Base-by-base conservation (phyloP, 2,888 invertebrate genomes). In the Prosopocoilus inquinatus region DNA sequence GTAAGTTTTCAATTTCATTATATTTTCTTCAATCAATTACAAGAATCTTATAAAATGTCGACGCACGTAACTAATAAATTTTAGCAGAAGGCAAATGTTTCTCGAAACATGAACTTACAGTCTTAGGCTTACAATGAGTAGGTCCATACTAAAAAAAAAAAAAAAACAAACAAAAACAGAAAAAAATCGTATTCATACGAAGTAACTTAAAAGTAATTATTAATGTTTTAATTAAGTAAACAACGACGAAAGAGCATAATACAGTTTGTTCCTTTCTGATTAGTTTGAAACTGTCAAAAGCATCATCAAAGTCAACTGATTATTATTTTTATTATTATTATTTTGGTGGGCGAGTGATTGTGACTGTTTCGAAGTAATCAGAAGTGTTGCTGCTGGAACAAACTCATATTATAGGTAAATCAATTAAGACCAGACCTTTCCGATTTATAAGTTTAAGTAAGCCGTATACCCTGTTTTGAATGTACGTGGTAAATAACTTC, bases 41-140 rank as follows among this genome's bases (percentile, higher is more conserved):
- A 50, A 50, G 50, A 50, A 38, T 50, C 36, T 50, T 50, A 50
- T 50, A 50, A 50, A 50, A 50, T 39, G 38, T 38, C 13, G 38
- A 38, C 13, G 50, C 50, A 50, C 50, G 41, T 41, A 50, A 50
- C 38, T 38, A 38, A 38, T 38, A 50, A 50, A 50, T 28, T 41
- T 50, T 50, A 50, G 50, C 50, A 50, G 41, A 50, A 50, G 50
- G 50, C 50, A 50, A 41, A 39, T 38, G 11, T 38, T 47, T 47
- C 16, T 13, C 36, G 13, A 33, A 33, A 49, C 35, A 38, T 49
- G 49, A 49, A 49, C 35, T 49, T 49, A 49, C 49, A 49, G 49
- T 49, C 49, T 49, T 49, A 38, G 38, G 49, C 36, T 39, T 50
- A 50, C 50, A 50, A n/a, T 32, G 47, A 46, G 47, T 32, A 38